Conservation (phyloP, 2,113 vertebrate genomes). For the Ptilorrhoa leucosticta region DNA sequence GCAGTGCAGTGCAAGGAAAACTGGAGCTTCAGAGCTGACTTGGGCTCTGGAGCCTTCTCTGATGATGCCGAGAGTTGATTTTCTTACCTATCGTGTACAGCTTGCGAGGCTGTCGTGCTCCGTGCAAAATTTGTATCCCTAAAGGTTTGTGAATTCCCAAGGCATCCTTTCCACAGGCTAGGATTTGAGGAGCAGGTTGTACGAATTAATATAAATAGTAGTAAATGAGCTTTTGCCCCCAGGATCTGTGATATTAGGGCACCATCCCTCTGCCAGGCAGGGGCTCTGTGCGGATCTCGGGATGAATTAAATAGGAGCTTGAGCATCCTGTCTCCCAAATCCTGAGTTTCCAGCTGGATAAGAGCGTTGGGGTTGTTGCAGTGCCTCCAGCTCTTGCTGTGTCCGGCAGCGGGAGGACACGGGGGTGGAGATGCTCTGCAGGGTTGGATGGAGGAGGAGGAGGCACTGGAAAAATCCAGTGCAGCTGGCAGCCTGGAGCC, state of each 20-base stretch:
- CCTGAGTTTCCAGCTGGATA: background rate
- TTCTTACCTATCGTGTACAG: background rate
- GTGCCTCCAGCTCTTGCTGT: background rate
- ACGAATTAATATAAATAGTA: background rate
- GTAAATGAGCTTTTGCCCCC: background rate
- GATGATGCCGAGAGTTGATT: background rate
- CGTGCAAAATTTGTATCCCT: background rate
- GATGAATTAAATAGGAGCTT: background rate
- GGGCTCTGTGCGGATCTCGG: background rate
- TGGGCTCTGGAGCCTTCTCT: background rate
- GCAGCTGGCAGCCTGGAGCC: background rate
- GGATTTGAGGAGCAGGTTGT: background rate
- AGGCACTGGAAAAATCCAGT: background rate
- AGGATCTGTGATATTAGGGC: background rate
- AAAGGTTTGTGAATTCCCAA: background rate
- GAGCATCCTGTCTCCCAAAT: background rate
- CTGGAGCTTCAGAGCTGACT: background rate
- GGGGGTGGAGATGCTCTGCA: background rate
- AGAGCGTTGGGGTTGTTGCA: background rate
- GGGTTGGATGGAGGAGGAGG: background rate
- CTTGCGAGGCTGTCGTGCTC: background rate
- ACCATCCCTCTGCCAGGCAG: background rate
- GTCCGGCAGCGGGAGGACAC: accelerated
- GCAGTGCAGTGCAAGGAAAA: background rate
- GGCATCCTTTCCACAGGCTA: background rate